Evolutionary conservation across 2,888 invertebrate species (phyloP).

Genomic region (Leptinotarsa haldemani): DNA sequence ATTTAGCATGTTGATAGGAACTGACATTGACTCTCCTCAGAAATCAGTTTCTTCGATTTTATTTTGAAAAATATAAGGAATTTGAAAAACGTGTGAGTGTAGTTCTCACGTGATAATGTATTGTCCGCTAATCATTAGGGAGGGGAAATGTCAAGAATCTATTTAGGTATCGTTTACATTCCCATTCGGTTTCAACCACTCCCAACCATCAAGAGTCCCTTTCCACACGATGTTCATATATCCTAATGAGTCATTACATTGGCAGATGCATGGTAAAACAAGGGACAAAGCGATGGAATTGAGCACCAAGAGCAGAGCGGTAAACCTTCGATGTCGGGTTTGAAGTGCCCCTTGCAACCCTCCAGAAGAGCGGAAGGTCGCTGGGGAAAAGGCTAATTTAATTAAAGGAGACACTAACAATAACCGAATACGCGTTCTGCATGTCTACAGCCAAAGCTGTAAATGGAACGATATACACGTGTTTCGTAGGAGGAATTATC

Average conservation of each 20-base stretch:
- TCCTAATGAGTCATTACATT: conserved; percentile 18
- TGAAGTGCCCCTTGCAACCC: conserved; percentile 51
- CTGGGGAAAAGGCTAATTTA: conserved; percentile 59
- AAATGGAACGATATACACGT: conserved; percentile 50
- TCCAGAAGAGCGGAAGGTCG: conserved; percentile 53
- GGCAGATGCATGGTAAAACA: conserved; percentile 17
- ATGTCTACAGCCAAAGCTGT: conserved; percentile 55
- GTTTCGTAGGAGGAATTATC: conserved; percentile 2
- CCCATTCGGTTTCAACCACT: neutral
- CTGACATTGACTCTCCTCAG: too few species aligned
- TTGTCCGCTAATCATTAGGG: neutral
- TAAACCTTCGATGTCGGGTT: conserved; percentile 23
- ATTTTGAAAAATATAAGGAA: too few species aligned
- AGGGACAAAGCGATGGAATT: neutral
- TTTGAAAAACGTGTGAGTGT: too few species aligned
- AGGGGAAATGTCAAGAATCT: neutral
- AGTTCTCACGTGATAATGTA: neutral
- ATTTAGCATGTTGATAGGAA: too few species aligned
- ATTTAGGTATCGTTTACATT: neutral
- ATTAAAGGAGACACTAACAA: conserved; percentile 62
- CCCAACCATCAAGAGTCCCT: neutral
- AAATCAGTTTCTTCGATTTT: too few species aligned
- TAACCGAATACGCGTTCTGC: conserved; percentile 59
- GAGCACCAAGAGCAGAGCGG: neutral
- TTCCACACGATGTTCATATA: conserved; percentile 20